These are phyloP conservation scores for Aricia artaxerxes DNA, from an alignment of 2,888 invertebrate genomes.

Conservation along the genomic window DNA sequence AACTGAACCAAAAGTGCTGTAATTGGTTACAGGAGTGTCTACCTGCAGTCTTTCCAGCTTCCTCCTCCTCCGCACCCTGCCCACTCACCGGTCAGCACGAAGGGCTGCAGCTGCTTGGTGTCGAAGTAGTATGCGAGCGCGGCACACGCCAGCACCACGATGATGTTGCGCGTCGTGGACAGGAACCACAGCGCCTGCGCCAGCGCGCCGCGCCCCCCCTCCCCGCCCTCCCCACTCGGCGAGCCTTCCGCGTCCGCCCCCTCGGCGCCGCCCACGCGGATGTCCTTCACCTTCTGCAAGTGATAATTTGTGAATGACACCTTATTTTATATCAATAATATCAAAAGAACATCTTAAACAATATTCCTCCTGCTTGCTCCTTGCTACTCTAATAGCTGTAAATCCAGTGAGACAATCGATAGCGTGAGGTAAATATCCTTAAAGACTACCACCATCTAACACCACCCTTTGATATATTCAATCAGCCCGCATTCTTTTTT, in stretches of 20 bases:
- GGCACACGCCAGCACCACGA: constrained; percentile 86
- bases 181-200: constrained; percentile 85
- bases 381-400: no score
- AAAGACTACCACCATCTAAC: neutral
- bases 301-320: neutral
- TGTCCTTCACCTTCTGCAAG: constrained; percentile 86
- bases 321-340: neutral
- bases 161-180: constrained; percentile 87
- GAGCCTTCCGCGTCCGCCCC: constrained; percentile 45
- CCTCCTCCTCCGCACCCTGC: no score
- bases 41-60: no score
- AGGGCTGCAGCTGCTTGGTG: constrained; percentile 80
- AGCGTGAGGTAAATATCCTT: neutral
- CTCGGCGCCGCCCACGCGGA: constrained; percentile 65
- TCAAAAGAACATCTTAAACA: neutral
- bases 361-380: neutral
- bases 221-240: constrained; percentile 33
- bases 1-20: no score
- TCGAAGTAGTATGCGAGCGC: constrained; percentile 84
- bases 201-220: constrained; percentile 59
- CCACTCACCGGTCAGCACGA: constrained; percentile 82
- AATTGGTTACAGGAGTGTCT: no score
- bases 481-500: no score
- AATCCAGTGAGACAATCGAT: no score
- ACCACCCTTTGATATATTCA: neutral